Conservation (phyloP, 1,140 invertebrate genomes). For the Chrysoperla carnea region DNA sequence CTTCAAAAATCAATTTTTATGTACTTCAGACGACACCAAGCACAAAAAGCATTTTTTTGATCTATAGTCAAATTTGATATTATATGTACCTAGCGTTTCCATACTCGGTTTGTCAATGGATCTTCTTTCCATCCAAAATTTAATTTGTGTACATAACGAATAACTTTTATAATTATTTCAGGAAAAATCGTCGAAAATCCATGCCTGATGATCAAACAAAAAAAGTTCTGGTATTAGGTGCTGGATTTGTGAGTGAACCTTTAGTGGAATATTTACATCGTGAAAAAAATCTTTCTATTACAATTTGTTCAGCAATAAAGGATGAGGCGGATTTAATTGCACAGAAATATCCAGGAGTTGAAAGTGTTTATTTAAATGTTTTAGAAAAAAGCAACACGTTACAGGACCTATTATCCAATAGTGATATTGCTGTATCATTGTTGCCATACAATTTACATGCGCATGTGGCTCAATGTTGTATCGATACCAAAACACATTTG, state of each 20-base stretch:
- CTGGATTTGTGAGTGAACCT: constrained; percentile 86
- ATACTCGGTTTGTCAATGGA: too few relatives aligned
- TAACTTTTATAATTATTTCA: constrained; percentile 9
- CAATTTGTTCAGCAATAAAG: constrained; percentile 72
- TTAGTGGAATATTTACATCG: constrained; percentile 84
- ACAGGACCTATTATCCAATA: constrained; percentile 48
- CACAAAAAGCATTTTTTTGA: too few relatives aligned
- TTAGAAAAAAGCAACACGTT: constrained; percentile 49
- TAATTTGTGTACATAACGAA: too few relatives aligned
- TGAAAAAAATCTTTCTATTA: constrained; percentile 63
- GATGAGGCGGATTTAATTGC: constrained; percentile 75
- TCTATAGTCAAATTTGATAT: too few relatives aligned
- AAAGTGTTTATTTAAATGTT: constrained; percentile 69
- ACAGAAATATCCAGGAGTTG: constrained; percentile 55
- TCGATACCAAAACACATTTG: constrained; percentile 72
- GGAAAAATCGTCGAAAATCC: constrained; percentile 36
- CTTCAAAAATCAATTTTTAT: too few relatives aligned
- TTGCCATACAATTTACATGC: constrained; percentile 87
- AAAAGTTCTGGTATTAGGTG: constrained; percentile 76
- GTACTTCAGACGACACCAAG: too few relatives aligned
- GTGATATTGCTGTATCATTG: constrained; percentile 74
- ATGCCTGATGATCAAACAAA: constrained; percentile 25
- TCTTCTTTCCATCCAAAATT: too few relatives aligned
- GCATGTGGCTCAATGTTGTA: constrained; percentile 69
- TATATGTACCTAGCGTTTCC: too few relatives aligned